A percentile compares a stretch with the other conserved stretches of the same genome.
These are phyloP conservation scores for Fragum fragum DNA, from an alignment of 2,888 invertebrate species.

Conservation along the genomic window DNA sequence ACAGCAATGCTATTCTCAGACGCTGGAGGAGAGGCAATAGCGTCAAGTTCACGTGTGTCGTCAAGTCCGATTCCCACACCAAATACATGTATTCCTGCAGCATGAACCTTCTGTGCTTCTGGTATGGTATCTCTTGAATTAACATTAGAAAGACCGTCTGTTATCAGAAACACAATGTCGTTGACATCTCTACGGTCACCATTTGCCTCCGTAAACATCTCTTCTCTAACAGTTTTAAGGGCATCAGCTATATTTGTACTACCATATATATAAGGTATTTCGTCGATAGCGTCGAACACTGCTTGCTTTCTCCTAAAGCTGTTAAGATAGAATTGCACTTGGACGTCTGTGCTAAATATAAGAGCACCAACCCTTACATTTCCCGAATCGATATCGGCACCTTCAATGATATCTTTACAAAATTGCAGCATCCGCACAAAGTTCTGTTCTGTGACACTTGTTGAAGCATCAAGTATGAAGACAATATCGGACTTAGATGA, in stretches of 20 bases:
- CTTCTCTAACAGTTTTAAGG: conserved; percentile 72
- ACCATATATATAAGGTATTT: conserved; percentile 77
- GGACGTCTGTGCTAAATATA: conserved; percentile 64
- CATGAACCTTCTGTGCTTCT: conserved; percentile 66
- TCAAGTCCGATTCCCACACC: conserved; percentile 69
- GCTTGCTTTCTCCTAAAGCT: conserved; percentile 66
- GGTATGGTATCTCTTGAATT: conserved; percentile 75
- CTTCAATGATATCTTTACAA: conserved; percentile 55
- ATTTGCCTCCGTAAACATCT: conserved; percentile 69
- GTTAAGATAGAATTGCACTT: conserved; percentile 80
- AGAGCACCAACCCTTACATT: conserved; percentile 59
- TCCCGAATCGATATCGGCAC: conserved; percentile 67
- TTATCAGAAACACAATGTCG: conserved; percentile 73
- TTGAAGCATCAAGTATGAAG: conserved; percentile 77
- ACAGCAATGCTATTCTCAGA: conserved; percentile 73
- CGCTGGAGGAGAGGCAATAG: conserved; percentile 73
- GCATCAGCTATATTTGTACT: conserved; percentile 83
- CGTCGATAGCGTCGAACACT: conserved; percentile 78
- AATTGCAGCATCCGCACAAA: conserved; percentile 69
- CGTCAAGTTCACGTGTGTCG: conserved; percentile 76
- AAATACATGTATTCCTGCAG: conserved; percentile 61
- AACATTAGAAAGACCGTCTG: conserved; percentile 83
- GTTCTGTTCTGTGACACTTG: conserved; percentile 75
- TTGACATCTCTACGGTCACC: conserved; percentile 78
- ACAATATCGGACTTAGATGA: conserved; percentile 58